A percentile compares a stretch with the other conserved stretches of the same genome.
Conservation (phyloP, 2,113 vertebrate species). For the Carettochelys insculpta region DNA sequence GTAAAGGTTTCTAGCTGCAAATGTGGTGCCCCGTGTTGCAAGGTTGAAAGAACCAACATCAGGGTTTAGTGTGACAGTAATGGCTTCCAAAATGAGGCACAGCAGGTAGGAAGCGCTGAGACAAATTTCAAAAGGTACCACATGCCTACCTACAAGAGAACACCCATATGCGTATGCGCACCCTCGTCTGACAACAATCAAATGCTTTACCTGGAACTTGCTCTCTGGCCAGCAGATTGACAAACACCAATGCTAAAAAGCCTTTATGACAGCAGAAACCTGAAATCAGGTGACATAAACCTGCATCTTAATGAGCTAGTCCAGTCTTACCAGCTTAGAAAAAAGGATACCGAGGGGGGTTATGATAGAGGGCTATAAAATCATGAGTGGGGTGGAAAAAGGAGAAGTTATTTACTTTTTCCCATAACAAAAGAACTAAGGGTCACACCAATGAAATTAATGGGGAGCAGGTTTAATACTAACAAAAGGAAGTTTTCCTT, state of each 20-base stretch:
- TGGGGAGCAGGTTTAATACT: no score
- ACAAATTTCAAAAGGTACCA: conserved; percentile 6
- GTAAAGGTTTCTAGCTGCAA: background rate
- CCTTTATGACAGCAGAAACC: conserved; percentile 11
- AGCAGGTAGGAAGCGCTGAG: background rate
- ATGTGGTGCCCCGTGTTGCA: background rate
- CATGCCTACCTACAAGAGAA: background rate
- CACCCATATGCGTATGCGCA: accelerated
- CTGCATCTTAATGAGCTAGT: background rate
- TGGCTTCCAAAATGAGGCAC: background rate
- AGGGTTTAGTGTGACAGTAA: background rate
- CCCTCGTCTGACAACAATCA: background rate
- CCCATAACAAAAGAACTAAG: no score
- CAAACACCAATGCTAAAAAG: background rate
- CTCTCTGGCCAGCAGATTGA: conserved; percentile 23
- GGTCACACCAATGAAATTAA: no score
- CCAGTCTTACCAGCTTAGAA: no score
- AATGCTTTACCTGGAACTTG: background rate
- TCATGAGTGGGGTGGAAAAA: no score
- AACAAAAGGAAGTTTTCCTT: no score
- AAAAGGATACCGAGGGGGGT: no score
- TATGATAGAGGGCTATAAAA: no score
- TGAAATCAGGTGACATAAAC: background rate
- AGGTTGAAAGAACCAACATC: background rate
- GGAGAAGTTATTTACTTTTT: no score